A percentile compares a stretch with the other conserved stretches of the same genome.
These are phyloP conservation scores for Prunella strophiata DNA, from an alignment of 2,797 vertebrate species.

Conservation along the genomic window DNA sequence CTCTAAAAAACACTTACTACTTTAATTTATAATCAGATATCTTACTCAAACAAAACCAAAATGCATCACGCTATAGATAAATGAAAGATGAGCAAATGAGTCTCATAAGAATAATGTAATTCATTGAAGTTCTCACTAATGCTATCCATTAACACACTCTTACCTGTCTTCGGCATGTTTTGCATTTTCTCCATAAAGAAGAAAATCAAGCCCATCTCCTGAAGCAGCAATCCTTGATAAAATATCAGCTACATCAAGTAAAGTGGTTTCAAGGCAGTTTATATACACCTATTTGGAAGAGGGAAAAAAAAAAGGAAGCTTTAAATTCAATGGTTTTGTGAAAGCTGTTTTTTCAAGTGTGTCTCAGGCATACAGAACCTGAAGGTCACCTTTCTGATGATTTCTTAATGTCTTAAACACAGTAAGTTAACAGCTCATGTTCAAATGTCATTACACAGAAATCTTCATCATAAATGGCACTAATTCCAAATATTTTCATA, in stretches of 20 bases:
- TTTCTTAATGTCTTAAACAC: neutral
- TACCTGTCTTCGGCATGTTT: slow-evolving; percentile 80
- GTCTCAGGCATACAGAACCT: neutral
- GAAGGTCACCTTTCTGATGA: neutral
- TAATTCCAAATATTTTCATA: neutral
- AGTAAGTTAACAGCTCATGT: neutral
- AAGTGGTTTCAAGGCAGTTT: slow-evolving; percentile 80
- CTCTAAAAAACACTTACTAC: neutral
- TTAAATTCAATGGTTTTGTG: neutral
- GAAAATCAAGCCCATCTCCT: slow-evolving; percentile 87
- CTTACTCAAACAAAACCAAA: neutral
- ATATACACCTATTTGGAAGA: slow-evolving; percentile 75
- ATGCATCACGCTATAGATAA: neutral
- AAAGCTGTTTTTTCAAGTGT: neutral
- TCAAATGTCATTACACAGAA: neutral
- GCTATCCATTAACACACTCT: slow-evolving; percentile 1
- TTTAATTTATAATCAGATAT: neutral
- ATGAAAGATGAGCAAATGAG: neutral
- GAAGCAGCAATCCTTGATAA: slow-evolving; percentile 89
- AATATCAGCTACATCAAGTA: slow-evolving; percentile 88
- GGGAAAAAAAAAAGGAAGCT: neutral
- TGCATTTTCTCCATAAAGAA: slow-evolving; percentile 86
- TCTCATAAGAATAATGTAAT: neutral
- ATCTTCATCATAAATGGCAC: neutral
- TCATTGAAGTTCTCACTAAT: neutral